Percentiles rank a stretch among this genome's conserved stretches.
These are phyloP conservation scores for Pseudomyrmex pallidus DNA, from an alignment of 1,140 invertebrate genomes.

Conservation along the genomic window DNA sequence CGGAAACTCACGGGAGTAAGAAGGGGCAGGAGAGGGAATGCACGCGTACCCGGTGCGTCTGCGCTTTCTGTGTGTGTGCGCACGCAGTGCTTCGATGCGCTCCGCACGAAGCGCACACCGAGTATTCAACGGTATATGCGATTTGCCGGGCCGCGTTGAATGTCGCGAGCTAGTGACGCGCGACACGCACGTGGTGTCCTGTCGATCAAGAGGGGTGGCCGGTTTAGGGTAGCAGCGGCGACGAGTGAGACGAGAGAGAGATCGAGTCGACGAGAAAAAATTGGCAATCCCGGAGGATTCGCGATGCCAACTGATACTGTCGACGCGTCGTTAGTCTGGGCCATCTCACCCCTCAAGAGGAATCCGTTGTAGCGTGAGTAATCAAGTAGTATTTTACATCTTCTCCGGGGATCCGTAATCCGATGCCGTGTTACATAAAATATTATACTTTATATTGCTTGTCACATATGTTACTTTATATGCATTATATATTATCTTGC, in stretches of 20 bases:
- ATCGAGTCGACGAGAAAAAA: not conserved
- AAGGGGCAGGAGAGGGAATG: not conserved
- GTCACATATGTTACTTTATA: not conserved
- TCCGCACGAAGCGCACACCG: not conserved
- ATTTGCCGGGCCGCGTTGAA: conserved; percentile 26
- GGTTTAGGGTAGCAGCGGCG: not conserved
- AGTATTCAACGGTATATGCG: not conserved
- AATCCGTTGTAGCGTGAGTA: conserved; percentile 31
- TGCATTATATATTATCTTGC: not conserved
- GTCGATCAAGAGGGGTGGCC: conserved; percentile 23
- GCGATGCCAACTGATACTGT: conserved; percentile 22
- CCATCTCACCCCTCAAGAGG: conserved; percentile 6
- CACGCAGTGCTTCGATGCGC: conserved; percentile 29
- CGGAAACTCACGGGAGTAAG: not conserved
- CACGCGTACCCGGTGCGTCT: conserved; percentile 55
- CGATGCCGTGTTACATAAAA: not conserved
- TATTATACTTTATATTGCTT: not conserved
- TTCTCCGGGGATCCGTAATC: not conserved
- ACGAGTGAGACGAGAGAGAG: not conserved
- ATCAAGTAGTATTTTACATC: conserved; percentile 5
- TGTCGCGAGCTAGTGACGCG: not conserved
- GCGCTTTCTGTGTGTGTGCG: conserved; percentile 33
- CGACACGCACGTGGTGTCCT: conserved; percentile 72
- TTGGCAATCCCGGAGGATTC: conserved; percentile 16
- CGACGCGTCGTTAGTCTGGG: conserved; percentile 8